These are phyloP conservation scores for Sesamia nonagrioides DNA, from an alignment of 1,140 invertebrate genomes.

Conservation along the genomic window DNA sequence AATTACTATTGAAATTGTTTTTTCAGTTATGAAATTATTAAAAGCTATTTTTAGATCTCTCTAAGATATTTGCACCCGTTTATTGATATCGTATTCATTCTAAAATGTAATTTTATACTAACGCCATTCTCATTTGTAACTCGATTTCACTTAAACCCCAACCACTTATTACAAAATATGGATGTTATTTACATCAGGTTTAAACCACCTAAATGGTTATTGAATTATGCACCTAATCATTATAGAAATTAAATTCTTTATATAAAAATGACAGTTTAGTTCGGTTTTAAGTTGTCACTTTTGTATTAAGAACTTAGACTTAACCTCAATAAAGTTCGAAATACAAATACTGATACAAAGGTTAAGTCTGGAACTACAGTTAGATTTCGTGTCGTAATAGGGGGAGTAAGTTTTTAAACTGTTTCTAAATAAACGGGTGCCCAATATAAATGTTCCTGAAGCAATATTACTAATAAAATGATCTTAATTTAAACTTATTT, in stretches of 20 bases:
- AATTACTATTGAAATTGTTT: slow-evolving; percentile 32
- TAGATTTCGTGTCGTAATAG: too few species aligned
- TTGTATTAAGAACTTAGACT: too few species aligned
- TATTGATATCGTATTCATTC: not conserved
- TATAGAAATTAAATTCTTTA: too few species aligned
- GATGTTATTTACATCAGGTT: too few species aligned
- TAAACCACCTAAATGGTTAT: too few species aligned
- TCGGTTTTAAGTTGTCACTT: too few species aligned
- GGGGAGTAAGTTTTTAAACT: slow-evolving; percentile 3
- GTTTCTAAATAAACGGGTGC: slow-evolving; percentile 30
- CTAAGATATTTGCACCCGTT: slow-evolving; percentile 36
- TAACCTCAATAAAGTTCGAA: too few species aligned
- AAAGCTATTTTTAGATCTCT: slow-evolving; percentile 42
- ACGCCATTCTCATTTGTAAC: not conserved
- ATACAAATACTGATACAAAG: too few species aligned
- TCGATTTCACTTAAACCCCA: not conserved
- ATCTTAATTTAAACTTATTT: slow-evolving; percentile 39
- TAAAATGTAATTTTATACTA: slow-evolving; percentile 2
- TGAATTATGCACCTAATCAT: too few species aligned
- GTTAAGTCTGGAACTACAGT: too few species aligned
- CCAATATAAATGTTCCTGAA: slow-evolving; percentile 43
- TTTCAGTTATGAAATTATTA: slow-evolving; percentile 29
- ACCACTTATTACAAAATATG: too few species aligned
- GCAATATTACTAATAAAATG: slow-evolving; percentile 38
- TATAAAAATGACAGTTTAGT: too few species aligned